These are phyloP conservation scores for Caenorhabditis panamensis DNA, from an alignment of 2,888 invertebrate species.

Conservation along the genomic window DNA sequence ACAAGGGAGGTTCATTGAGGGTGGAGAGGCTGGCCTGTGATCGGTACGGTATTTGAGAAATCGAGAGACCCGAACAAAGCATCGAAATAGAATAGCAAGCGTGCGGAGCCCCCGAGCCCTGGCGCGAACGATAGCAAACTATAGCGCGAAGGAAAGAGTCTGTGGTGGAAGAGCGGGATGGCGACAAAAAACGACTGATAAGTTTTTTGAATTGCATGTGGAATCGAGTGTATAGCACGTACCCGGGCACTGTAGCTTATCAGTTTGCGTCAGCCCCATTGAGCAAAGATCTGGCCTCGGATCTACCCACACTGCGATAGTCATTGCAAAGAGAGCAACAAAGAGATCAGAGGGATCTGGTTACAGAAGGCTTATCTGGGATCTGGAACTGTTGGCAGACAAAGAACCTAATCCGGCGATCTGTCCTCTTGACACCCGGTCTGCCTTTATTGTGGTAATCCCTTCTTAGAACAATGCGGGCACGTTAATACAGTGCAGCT, in stretches of 20 bases:
- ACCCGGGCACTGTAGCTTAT: conserved; percentile 40
- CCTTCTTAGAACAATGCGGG: conserved; percentile 33
- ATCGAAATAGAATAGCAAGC: conserved; percentile 10
- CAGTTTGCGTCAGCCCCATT: conserved; percentile 34
- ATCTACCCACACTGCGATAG: no score
- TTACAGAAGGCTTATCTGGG: neutral
- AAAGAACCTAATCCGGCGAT: conserved; percentile 7
- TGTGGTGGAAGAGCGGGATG: neutral
- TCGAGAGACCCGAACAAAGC: neutral
- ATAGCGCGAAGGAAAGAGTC: neutral
- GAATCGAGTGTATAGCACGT: conserved; percentile 27
- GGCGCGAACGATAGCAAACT: conserved; percentile 11
- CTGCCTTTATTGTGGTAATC: conserved; percentile 21
- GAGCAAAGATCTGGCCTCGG: conserved; percentile 45
- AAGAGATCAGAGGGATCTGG: conserved; percentile 3
- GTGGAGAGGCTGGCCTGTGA: neutral
- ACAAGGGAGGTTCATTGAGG: no score
- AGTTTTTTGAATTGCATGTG: conserved; percentile 35
- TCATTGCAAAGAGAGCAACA: no score
- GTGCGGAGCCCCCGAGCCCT: neutral
- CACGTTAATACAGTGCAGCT: conserved; percentile 48
- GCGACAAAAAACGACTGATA: conserved; percentile 45
- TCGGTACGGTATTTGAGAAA: conserved; percentile 31
- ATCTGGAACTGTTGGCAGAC: conserved; percentile 8
- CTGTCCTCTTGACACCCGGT: conserved; percentile 41